Percentiles rank a stretch among this genome's conserved stretches.
These are phyloP conservation scores for Chlorops oryzae DNA, from an alignment of 1,140 invertebrate species.

Conservation along the genomic window DNA sequence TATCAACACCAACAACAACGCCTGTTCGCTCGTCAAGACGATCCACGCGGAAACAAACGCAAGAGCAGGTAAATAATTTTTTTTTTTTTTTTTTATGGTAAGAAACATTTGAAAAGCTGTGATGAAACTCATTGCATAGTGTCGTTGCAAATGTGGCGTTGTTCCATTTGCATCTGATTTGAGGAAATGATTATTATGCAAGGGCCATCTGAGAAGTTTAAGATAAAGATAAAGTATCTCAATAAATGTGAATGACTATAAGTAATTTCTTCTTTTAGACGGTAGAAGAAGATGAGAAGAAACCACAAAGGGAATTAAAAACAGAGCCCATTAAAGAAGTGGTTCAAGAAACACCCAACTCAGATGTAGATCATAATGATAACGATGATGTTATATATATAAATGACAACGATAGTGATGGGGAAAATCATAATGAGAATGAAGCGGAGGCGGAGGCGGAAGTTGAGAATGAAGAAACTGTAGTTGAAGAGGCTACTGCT, in stretches of 20 bases:
- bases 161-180: slow-evolving; percentile 43
- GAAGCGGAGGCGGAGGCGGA: no score
- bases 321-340: slow-evolving; percentile 19
- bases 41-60: slow-evolving; percentile 25
- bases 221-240: background rate
- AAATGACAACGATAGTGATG: no score
- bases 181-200: slow-evolving; percentile 35
- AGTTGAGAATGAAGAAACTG: slow-evolving; percentile 9
- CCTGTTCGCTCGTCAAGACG: slow-evolving; percentile 26
- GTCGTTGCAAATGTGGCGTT: slow-evolving; percentile 38
- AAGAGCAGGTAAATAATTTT: slow-evolving; percentile 32
- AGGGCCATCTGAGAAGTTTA: slow-evolving; percentile 43
- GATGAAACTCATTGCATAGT: slow-evolving; percentile 33
- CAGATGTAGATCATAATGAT: no score
- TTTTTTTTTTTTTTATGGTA: background rate
- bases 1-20: slow-evolving; percentile 9
- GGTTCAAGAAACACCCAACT: no score
- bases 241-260: background rate
- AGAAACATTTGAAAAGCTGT: no score
- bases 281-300: slow-evolving; percentile 30
- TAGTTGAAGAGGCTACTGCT: slow-evolving; percentile 8
- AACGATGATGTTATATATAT: no score
- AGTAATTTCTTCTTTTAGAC: slow-evolving; percentile 20
- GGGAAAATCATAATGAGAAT: no score
- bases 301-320: slow-evolving; percentile 15